Conservation (phyloP, 2,113 vertebrate genomes). For the Notarius lentiginosus region DNA sequence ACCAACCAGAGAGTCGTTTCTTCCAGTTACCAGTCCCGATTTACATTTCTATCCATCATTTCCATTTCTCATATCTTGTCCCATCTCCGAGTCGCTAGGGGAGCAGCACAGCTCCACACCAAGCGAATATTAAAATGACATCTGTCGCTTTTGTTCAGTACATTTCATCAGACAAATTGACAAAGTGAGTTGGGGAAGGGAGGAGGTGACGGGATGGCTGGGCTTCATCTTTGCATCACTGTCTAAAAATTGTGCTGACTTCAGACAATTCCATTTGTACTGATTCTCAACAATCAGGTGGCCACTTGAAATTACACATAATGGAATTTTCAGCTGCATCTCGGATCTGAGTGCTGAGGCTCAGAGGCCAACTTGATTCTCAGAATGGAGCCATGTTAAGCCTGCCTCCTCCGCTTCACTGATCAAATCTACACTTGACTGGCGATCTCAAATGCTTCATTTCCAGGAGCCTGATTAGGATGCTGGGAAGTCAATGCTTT, state of each 20-base stretch:
- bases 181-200: slow-evolving; percentile 2
- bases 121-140: slow-evolving; percentile 37
- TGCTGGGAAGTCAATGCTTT: slow-evolving; percentile 11
- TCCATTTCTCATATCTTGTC: slow-evolving; percentile 13
- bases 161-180: slow-evolving; percentile 30
- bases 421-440: slow-evolving; percentile 30
- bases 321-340: slow-evolving; percentile 11
- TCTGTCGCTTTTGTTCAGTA: slow-evolving; percentile 34
- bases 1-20: not conserved
- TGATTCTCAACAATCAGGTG: not conserved
- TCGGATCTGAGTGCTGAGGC: not conserved
- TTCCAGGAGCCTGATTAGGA: slow-evolving; percentile 24
- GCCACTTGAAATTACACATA: not conserved
- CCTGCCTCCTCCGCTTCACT: not conserved
- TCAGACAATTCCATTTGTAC: slow-evolving; percentile 9
- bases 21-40: slow-evolving; percentile 35
- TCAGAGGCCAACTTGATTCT: not conserved
- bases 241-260: not conserved
- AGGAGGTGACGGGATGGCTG: no score
- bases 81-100: not conserved
- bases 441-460: not conserved
- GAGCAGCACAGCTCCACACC: not conserved
- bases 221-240: not conserved
- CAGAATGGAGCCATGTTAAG: not conserved
- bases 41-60: slow-evolving; percentile 39